Evolutionary conservation across 1,140 invertebrate genomes (phyloP).

Genomic region (Chymomyza costata): DNA sequence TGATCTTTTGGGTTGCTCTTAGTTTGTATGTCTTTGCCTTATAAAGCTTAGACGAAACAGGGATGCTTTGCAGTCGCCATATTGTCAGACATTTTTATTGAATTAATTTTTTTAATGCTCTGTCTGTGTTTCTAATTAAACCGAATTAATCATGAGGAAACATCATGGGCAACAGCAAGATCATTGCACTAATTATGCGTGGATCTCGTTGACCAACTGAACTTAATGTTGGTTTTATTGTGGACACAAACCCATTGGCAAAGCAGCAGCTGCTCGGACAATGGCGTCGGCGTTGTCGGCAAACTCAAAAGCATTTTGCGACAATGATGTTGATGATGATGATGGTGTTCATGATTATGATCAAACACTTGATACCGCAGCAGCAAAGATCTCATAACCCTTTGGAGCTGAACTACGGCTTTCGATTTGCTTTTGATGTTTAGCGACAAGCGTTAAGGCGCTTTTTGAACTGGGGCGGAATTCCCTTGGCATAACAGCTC

Average conservation of each 20-base stretch:
- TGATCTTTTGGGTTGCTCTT: constrained; percentile 42
- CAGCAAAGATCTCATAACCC: constrained; percentile 8
- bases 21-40: constrained; percentile 30
- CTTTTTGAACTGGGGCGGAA: too few species aligned
- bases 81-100: constrained; percentile 59
- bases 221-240: constrained; percentile 7
- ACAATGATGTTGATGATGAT: constrained; percentile 25
- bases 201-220: constrained; percentile 29
- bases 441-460: constrained; percentile 58
- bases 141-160: constrained; percentile 66
- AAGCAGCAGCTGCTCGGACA: constrained; percentile 12
- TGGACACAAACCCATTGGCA: constrained; percentile 5
- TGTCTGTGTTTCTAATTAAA: constrained; percentile 72
- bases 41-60: too few species aligned
- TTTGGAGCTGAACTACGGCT: constrained; percentile 11
- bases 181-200: constrained; percentile 60
- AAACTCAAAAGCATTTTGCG: constrained; percentile 53
- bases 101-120: constrained; percentile 68
- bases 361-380: constrained; percentile 51
- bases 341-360: constrained; percentile 60
- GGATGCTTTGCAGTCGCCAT: too few species aligned
- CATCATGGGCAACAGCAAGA: constrained; percentile 14
- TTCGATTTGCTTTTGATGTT: constrained; percentile 45
- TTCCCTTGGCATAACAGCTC: too few species aligned
- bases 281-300: constrained; percentile 33